A percentile compares a stretch with the other conserved stretches of the same genome.
phyloP scores from a whole-genome alignment of 2,888 invertebrate genomes.

The Drosophila paramelanica region DNA sequence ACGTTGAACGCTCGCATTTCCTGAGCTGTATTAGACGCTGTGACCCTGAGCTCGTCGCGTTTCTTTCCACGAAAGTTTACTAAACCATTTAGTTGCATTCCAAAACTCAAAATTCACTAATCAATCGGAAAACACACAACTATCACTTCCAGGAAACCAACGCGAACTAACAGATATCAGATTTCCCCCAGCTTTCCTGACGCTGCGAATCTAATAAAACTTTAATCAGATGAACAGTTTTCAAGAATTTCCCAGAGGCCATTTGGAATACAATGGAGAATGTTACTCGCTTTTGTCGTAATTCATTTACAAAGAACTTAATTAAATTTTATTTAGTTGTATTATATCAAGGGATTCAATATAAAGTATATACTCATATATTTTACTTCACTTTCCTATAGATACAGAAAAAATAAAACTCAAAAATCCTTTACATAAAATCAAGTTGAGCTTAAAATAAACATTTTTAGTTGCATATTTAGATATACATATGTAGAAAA shows the following conservation, averaged over 20 bases:
- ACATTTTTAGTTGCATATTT: no score
- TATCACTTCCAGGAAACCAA: constrained; percentile 44
- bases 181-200: constrained; percentile 32
- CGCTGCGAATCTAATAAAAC: constrained; percentile 16
- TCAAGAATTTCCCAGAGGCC: constrained; percentile 27
- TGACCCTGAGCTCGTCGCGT: constrained; percentile 43
- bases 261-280: background rate
- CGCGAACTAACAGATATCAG: constrained; percentile 10
- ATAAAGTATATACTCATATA: no score
- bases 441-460: no score
- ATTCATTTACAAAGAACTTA: background rate
- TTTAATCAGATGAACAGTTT: constrained; percentile 6
- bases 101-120: constrained; percentile 17
- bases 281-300: background rate
- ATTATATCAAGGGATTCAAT: background rate
- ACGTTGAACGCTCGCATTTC: constrained; percentile 46
- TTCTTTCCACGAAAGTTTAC: constrained; percentile 21
- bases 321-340: background rate
- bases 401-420: no score
- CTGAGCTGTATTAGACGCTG: constrained; percentile 47
- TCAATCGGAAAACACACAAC: constrained; percentile 15
- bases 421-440: no score
- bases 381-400: no score
- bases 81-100: constrained; percentile 41
- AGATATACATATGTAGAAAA: no score